A percentile compares a stretch with the other conserved stretches of the same genome.
phyloP scores from a whole-genome alignment of 2,113 vertebrate genomes.

The Mesitornis unicolor region DNA sequence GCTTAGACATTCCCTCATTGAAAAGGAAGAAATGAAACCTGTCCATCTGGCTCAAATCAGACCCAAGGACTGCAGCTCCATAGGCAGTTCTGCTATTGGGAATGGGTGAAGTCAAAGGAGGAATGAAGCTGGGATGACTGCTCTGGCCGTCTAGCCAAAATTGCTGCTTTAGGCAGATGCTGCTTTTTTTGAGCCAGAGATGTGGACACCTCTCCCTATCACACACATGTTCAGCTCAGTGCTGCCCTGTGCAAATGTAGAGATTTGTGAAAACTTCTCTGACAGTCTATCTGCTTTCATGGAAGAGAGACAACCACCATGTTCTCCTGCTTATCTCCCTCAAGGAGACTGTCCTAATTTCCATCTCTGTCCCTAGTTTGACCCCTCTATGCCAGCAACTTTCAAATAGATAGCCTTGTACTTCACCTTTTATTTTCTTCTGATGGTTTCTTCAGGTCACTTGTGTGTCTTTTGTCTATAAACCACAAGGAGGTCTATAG shows the following conservation, averaged over 20 bases:
- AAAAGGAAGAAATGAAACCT: background rate
- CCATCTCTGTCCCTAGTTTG: background rate
- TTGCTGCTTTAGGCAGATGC: background rate
- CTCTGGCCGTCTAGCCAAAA: background rate
- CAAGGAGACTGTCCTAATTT: background rate
- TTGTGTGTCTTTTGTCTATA: background rate
- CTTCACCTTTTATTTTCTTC: background rate
- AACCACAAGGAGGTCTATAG: too few species aligned
- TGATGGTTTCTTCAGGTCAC: background rate
- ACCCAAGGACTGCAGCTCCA: background rate
- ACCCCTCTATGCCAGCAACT: background rate
- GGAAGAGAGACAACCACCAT: accelerated
- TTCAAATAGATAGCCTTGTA: background rate
- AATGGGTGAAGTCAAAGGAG: background rate
- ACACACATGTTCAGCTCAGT: background rate
- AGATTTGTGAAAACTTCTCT: background rate
- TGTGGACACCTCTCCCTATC: background rate
- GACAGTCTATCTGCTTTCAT: background rate
- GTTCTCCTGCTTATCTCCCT: background rate
- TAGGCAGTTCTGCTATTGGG: background rate
- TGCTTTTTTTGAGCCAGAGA: background rate
- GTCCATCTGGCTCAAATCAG: background rate
- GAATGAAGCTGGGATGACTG: background rate
- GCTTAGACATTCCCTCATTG: background rate
- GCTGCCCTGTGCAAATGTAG: background rate